Base-by-base conservation (phyloP, 2,113 vertebrate species). In the Nerophis ophidion region DNA sequence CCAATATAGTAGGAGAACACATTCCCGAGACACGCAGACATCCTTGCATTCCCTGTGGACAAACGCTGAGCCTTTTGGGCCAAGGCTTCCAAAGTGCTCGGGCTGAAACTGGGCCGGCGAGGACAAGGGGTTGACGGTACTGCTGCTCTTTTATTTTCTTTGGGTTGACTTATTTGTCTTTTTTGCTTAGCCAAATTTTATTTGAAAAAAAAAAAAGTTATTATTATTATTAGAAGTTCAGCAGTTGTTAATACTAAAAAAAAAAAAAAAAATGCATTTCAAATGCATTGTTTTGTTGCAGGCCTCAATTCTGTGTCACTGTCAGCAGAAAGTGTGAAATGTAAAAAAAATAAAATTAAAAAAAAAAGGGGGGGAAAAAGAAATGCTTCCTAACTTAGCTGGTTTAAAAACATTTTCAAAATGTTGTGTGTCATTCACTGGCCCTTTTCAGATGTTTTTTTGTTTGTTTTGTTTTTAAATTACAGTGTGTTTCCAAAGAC, bases 401-500 rank as follows among this genome's bases (percentile, higher is more conserved):
- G 74, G 74, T 59, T 26, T 26, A 26, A 26, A 26, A 26, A 48
- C 46, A 35, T 72, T 64, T 19, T 34, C 8, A 35, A 58, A 51
- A 26, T 26, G 49, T 44, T 42, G 13, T 66, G 19, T 45, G 16
- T 33, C 33, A 44, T 63, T 48, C 33, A 46, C 17, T 57, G 13
- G 54, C 15, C 46, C 45, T 57, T 48, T 35, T 50, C 7, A 8
- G 33, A 17, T 51, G 48, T 17, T 54, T 35, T 8, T n/a, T 5
- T 6, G 9, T 16, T 19, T n/a, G n/a, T n/a, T n/a, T n/a, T n/a
- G 47, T 63, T 57, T 71, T 53, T 45, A 1, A 19, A 49, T 65
- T 75, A 68, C 48, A 66, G 60, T 64, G 71, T 85, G 65, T 82
- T 75, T 85, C 72, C 84, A 82, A 84, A 81, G 79, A 82, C 83